Conservation (phyloP, 2,113 vertebrate genomes). For the Corythoichthys intestinalis region DNA sequence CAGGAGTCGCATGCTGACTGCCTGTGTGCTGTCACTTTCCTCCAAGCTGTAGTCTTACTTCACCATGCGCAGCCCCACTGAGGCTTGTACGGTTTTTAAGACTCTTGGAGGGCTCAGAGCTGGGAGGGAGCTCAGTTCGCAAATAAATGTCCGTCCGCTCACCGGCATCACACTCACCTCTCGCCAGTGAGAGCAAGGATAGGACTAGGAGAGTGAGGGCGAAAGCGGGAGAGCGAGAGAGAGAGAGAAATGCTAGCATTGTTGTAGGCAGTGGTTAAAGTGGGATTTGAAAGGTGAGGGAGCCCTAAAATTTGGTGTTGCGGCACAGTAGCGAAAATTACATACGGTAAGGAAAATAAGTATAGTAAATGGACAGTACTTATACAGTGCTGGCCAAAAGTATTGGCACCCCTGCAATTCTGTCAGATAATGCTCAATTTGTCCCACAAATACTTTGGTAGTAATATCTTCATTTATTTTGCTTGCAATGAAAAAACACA, state of each 20-base stretch:
- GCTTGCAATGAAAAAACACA: no score
- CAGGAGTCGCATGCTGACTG: slow-evolving; percentile 82
- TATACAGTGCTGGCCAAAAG: no score
- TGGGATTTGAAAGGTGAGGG: no score
- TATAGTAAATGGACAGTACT: no score
- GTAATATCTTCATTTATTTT: no score
- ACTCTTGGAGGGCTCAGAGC: slow-evolving; percentile 27
- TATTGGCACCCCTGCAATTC: no score
- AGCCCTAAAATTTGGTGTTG: no score
- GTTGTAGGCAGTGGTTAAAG: background rate
- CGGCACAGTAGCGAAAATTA: no score
- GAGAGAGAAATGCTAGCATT: background rate
- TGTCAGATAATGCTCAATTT: no score
- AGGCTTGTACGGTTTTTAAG: slow-evolving; percentile 1
- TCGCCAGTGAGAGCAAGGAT: slow-evolving; percentile 7
- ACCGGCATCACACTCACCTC: slow-evolving; percentile 52
- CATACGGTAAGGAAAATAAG: no score
- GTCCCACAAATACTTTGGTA: no score
- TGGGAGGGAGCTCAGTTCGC: slow-evolving; percentile 38
- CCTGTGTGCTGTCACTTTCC: slow-evolving; percentile 64
- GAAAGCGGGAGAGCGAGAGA: slow-evolving; percentile 34
- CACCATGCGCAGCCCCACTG: slow-evolving; percentile 28
- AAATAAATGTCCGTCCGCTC: slow-evolving; percentile 23
- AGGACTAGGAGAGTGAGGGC: slow-evolving; percentile 22
- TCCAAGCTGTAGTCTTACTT: slow-evolving; percentile 51